These are phyloP conservation scores for Mamestra brassicae DNA, from an alignment of 2,888 invertebrate genomes.

Conservation along the genomic window DNA sequence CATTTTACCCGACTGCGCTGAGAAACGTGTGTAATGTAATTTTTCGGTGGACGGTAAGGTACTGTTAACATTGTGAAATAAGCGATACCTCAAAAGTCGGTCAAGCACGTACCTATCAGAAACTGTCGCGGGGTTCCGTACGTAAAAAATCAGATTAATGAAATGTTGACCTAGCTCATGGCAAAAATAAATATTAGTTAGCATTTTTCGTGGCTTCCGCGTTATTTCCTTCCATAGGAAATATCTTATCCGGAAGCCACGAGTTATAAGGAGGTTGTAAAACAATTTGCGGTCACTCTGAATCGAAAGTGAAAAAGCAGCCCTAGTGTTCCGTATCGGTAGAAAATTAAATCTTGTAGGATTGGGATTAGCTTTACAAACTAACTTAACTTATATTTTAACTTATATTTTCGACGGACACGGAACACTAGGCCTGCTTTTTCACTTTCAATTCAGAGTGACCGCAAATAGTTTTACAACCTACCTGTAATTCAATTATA, in stretches of 20 bases:
- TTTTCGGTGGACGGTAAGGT: slow-evolving; percentile 26
- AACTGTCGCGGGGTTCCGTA: slow-evolving; percentile 22
- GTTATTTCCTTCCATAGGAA: not conserved
- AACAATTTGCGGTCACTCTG: slow-evolving; percentile 37
- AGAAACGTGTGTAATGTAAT: slow-evolving; percentile 22
- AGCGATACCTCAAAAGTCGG: slow-evolving; percentile 16
- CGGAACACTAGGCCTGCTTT: slow-evolving; percentile 27
- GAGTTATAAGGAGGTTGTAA: not conserved
- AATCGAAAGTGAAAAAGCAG: slow-evolving; percentile 46
- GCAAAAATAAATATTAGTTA: not conserved
- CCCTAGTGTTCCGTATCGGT: slow-evolving; percentile 36
- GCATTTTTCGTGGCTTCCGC: too few species aligned
- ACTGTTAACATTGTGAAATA: slow-evolving; percentile 39
- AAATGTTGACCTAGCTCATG: not conserved
- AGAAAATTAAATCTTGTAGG: not conserved
- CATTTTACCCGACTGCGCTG: slow-evolving; percentile 9
- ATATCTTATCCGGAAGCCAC: too few species aligned
- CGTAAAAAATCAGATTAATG: not conserved
- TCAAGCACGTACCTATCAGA: slow-evolving; percentile 8
- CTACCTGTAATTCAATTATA: slow-evolving; percentile 23
- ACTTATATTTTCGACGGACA: slow-evolving; percentile 14
- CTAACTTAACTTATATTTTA: too few species aligned
- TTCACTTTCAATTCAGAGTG: slow-evolving; percentile 46
- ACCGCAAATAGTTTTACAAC: slow-evolving; percentile 38
- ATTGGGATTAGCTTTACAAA: too few species aligned